Conservation (phyloP, 1,140 invertebrate species). For the Lepidurus arcticus region DNA sequence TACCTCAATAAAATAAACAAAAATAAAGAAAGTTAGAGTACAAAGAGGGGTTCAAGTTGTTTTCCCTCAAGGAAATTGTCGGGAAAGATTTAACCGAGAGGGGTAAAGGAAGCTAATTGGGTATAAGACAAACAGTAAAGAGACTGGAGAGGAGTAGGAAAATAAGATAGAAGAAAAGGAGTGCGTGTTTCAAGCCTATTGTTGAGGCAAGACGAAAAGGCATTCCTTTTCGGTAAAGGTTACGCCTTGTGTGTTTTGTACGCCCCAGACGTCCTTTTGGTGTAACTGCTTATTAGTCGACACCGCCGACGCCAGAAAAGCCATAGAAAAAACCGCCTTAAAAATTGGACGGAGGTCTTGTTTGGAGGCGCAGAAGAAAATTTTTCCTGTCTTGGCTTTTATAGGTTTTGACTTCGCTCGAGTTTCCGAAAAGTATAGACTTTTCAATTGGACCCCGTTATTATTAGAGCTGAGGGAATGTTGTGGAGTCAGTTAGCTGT, state of each 20-base stretch:
- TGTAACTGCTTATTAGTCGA: conserved; percentile 13
- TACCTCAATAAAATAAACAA: no score
- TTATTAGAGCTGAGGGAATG: conserved; percentile 18
- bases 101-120: background rate
- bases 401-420: background rate
- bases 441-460: conserved; percentile 18
- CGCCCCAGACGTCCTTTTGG: conserved; percentile 3
- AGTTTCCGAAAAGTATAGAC: conserved; percentile 8
- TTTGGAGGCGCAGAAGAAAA: background rate
- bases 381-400: background rate
- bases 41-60: no score
- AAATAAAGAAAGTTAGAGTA: no score
- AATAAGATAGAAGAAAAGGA: background rate
- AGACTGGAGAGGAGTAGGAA: background rate
- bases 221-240: background rate
- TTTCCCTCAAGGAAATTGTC: no score
- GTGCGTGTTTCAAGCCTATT: conserved; percentile 2
- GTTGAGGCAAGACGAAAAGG: background rate
- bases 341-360: no score
- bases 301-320: conserved; percentile 12
- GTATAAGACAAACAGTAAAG: conserved; percentile 3
- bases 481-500: conserved; percentile 18
- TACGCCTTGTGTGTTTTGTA: conserved; percentile 14
- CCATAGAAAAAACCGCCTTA: background rate
- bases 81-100: no score